Conservation (phyloP, 2,113 vertebrate genomes). For the Cinclus cinclus region DNA sequence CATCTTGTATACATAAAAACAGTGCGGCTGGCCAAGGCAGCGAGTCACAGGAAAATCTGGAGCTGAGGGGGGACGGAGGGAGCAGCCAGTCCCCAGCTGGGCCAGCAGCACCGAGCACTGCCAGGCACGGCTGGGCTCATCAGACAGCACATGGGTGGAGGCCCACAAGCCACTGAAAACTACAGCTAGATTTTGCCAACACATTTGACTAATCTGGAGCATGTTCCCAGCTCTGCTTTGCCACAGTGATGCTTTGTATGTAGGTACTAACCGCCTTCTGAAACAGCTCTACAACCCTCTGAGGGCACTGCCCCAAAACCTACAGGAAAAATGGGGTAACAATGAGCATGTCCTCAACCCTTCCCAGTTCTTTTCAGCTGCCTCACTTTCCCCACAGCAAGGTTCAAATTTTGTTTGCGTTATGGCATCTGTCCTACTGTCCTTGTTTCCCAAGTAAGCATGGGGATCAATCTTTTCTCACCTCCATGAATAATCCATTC, state of each 20-base stretch:
- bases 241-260: fast-evolving
- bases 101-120: neutral
- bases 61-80: neutral
- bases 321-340: neutral
- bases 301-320: neutral
- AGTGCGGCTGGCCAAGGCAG: neutral
- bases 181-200: slow-evolving; percentile 31
- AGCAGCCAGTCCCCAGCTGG: slow-evolving; percentile 14
- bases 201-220: slow-evolving; percentile 10
- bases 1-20: neutral
- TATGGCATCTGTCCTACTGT: neutral
- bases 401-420: neutral
- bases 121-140: neutral
- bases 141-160: slow-evolving; percentile 34
- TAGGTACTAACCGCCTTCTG: fast-evolving
- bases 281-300: neutral
- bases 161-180: neutral
- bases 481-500: neutral
- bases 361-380: neutral
- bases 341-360: fast-evolving
- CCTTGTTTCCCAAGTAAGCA: neutral
- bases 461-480: neutral
- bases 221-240: neutral
- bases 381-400: neutral
- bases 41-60: neutral